Evolutionary conservation across 2,888 invertebrate genomes (phyloP).

Genomic region (Epistrophella euchroma): DNA sequence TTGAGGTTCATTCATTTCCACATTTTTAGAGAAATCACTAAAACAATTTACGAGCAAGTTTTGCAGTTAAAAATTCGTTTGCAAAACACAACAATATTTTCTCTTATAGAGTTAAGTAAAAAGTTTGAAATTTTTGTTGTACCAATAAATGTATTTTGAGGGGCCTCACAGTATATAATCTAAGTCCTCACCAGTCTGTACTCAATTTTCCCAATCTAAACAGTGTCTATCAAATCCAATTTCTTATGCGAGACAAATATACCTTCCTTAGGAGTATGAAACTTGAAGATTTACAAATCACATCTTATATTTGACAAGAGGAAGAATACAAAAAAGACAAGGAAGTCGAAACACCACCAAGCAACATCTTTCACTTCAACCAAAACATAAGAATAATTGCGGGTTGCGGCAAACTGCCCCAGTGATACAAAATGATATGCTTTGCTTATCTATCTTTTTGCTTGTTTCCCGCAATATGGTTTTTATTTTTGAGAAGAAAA

Average conservation of each 20-base stretch:
- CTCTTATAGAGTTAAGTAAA: too few relatives aligned
- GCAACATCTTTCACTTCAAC: background rate
- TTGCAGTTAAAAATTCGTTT: too few relatives aligned
- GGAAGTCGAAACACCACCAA: background rate
- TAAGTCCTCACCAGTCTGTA: too few relatives aligned
- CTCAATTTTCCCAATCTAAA: too few relatives aligned
- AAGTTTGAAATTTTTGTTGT: too few relatives aligned
- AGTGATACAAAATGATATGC: background rate
- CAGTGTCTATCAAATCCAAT: background rate
- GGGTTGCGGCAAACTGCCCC: background rate
- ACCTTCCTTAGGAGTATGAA: background rate
- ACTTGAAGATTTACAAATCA: background rate
- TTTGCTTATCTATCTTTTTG: background rate
- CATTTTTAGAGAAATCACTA: too few relatives aligned
- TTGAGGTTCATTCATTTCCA: too few relatives aligned
- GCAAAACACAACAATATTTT: too few relatives aligned
- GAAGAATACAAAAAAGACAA: background rate
- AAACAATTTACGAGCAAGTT: too few relatives aligned
- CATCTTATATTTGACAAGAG: background rate
- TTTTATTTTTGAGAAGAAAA: background rate
- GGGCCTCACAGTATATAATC: too few relatives aligned
- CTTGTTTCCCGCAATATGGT: background rate
- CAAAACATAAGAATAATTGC: background rate
- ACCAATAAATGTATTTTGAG: too few relatives aligned
- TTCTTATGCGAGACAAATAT: background rate